Percentiles rank a stretch among this genome's conserved stretches.
Conservation (phyloP, 2,888 invertebrate species). For the Ernsta delagoae region DNA sequence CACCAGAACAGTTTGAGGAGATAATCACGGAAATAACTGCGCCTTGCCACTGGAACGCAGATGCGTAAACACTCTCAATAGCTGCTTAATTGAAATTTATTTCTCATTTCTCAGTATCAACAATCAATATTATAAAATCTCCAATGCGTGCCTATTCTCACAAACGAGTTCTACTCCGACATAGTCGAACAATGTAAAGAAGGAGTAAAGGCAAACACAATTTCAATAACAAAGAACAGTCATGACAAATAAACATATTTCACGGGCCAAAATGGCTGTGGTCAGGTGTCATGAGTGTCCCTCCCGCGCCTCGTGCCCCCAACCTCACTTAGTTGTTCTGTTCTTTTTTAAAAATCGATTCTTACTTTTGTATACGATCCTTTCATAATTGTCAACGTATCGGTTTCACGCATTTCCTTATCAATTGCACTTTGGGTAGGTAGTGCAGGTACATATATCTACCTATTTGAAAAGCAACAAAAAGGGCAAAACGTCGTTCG, state of each 20-base stretch:
- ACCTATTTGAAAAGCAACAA: too few species aligned
- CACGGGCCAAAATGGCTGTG: slow-evolving; percentile 84
- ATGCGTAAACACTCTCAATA: slow-evolving; percentile 71
- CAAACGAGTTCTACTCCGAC: slow-evolving; percentile 79
- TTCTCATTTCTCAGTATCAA: slow-evolving; percentile 84
- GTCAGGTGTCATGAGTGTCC: slow-evolving; percentile 79
- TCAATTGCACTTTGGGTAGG: not conserved
- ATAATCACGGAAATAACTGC: slow-evolving; percentile 77
- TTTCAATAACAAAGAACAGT: slow-evolving; percentile 83
- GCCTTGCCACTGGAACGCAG: slow-evolving; percentile 52
- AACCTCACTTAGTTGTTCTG: slow-evolving; percentile 55
- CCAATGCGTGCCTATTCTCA: slow-evolving; percentile 73
- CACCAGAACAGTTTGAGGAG: slow-evolving; percentile 60
- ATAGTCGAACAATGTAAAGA: slow-evolving; percentile 84
- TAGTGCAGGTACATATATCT: not conserved
- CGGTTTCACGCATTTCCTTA: slow-evolving; percentile 29
- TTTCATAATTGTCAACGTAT: slow-evolving; percentile 60
- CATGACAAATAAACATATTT: slow-evolving; percentile 85
- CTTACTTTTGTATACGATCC: slow-evolving; percentile 71
- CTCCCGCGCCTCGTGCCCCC: slow-evolving; percentile 51
- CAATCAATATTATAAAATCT: slow-evolving; percentile 83
- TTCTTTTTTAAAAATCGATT: slow-evolving; percentile 73
- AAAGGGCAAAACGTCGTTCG: not conserved
- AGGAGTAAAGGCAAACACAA: slow-evolving; percentile 84
- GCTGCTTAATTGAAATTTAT: slow-evolving; percentile 83